Evolutionary conservation across 2,113 vertebrate species (phyloP), one percentile per base, ranked within the genome.

Genomic region (Nanorana parkeri): DNA sequence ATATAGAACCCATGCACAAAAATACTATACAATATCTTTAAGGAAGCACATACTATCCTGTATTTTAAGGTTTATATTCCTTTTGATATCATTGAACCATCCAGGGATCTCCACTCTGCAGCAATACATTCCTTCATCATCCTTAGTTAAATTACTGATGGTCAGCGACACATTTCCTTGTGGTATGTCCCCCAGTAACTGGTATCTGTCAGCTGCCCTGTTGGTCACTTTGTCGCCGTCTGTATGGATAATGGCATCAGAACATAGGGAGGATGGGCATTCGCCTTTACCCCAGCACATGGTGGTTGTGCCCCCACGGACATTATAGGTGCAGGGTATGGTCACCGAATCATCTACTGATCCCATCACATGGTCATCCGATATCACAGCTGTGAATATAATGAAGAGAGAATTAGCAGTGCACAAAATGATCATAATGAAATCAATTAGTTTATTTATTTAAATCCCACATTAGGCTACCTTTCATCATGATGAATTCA

Each of bases 21-120:
- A 36, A 3, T 36, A 6, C 32, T 36, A 36, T 36, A 36, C 41
- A 47, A 1, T 10, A 47, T 47, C 11, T 11, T 13, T 13, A 47
- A 47, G 13, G 10, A 47, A 13, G 13, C 1, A 47, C 41, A 47
- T 47, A 47, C 41, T 10, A 15, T 47, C 41, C 41, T 47, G 41
- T 47, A 47, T 47, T 10, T 15, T 1, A 47, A 47, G 41, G 41
- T 47, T 2, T 47, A 15, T 47, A 1, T 47, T 3, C 5, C 13
- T 47, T 13, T 47, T 47, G 41, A 13, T 2, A n/a, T 95, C 94
- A 4, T 94, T 95, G 81, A 94, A 93, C 86, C 51, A 90, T 13
- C 94, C 93, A 0, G 90, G 90, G 63, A 95, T 78, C 85, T 93
- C 89, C 13, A 95, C 84, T 65, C 94, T 91, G 84, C 94, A 96